Conservation (phyloP, 2,888 invertebrate genomes). For the Megastigmus dorsalis region DNA sequence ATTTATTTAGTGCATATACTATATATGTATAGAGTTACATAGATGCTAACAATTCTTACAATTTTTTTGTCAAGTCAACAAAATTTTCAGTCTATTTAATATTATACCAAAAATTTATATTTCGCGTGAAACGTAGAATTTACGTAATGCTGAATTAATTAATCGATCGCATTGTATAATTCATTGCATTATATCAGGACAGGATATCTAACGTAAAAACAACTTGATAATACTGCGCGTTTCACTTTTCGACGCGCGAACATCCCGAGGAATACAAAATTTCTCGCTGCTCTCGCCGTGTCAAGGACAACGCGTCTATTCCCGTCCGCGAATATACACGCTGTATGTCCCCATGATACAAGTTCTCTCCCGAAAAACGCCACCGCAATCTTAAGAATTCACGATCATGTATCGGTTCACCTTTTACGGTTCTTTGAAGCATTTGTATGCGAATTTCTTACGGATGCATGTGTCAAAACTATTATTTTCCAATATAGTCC, state of each 20-base stretch:
- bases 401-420: not conserved
- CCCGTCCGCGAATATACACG: slow-evolving; percentile 55
- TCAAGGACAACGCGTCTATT: slow-evolving; percentile 72
- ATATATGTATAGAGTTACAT: not conserved
- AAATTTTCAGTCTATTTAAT: too few relatives aligned
- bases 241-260: slow-evolving; percentile 64
- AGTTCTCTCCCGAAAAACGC: slow-evolving; percentile 13
- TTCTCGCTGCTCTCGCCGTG: slow-evolving; percentile 62
- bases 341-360: slow-evolving; percentile 43
- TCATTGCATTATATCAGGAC: not conserved
- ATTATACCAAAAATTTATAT: too few relatives aligned
- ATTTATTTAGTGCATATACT: too few relatives aligned
- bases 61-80: too few relatives aligned
- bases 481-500: too few relatives aligned
- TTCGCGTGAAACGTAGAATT: too few relatives aligned
- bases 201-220: not conserved
- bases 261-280: slow-evolving; percentile 60
- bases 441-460: not conserved
- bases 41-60: too few relatives aligned
- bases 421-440: slow-evolving; percentile 18
- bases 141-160: too few relatives aligned
- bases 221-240: slow-evolving; percentile 57
- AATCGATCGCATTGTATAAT: too few relatives aligned
- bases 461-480: slow-evolving; percentile 8
- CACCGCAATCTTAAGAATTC: not conserved